phyloP scores from a whole-genome alignment of 2,797 vertebrate genomes.

The Clarias laeviceps region DNA sequence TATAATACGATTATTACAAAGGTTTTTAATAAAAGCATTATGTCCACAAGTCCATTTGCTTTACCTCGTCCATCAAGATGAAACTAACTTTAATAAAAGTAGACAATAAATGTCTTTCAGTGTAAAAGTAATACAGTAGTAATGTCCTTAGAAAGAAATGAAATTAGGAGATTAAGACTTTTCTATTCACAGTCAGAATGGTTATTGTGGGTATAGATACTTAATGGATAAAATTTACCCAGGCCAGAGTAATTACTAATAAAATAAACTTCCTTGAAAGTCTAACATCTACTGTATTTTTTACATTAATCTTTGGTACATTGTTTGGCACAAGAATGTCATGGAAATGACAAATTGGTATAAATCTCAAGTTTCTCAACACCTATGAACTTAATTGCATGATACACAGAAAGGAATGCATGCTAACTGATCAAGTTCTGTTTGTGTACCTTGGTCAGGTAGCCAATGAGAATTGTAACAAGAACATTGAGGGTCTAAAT shows the following conservation, averaged over 20 bases:
- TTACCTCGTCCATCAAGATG: not conserved
- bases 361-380: too few species aligned
- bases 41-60: not conserved
- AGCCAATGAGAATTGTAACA: too few species aligned
- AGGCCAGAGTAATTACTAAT: not conserved
- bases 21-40: slow-evolving; percentile 8
- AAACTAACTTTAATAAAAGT: not conserved
- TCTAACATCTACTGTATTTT: not conserved
- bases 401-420: too few species aligned
- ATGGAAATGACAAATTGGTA: too few species aligned
- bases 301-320: too few species aligned
- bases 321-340: too few species aligned
- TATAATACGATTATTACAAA: not conserved
- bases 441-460: too few species aligned
- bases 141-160: not conserved
- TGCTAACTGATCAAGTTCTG: too few species aligned
- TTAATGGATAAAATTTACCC: not conserved
- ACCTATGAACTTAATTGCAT: too few species aligned
- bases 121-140: not conserved
- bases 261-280: not conserved
- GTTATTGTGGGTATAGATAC: not conserved
- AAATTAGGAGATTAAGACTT: too few species aligned
- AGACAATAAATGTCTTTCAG: not conserved
- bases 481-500: too few species aligned
- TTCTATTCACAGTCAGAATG: not conserved